A percentile compares a stretch with the other conserved stretches of the same genome.
phyloP scores from a whole-genome alignment of 23 tunicate species.

The Clavelina lepadiformis region DNA sequence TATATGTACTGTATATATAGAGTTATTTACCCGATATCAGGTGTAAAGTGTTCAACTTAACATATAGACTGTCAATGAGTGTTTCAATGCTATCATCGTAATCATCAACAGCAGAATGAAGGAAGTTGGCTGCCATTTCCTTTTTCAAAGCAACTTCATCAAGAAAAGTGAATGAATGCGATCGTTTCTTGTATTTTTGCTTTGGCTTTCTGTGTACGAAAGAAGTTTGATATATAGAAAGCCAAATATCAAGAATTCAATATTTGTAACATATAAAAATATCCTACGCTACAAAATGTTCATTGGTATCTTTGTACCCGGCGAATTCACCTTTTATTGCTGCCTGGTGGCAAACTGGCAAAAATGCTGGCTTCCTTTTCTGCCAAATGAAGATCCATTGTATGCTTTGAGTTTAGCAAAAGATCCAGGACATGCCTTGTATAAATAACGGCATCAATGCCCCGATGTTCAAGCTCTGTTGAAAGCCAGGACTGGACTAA shows the following conservation, averaged over 20 bases:
- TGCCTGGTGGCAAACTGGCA: conserved; percentile 61
- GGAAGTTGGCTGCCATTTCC: conserved; percentile 62
- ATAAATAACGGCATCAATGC: conserved; percentile 80
- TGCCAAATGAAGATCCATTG: conserved; percentile 59
- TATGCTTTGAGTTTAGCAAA: conserved; percentile 50
- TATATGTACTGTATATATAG: too few relatives aligned
- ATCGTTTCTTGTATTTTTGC: conserved; percentile 64
- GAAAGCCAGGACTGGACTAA: conserved; percentile 86
- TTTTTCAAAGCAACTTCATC: conserved; percentile 73
- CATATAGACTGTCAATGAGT: conserved; percentile 52
- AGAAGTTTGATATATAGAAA: background rate
- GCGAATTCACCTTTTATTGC: conserved; percentile 70
- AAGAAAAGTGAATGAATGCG: conserved; percentile 43
- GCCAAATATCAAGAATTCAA: background rate
- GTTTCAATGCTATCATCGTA: conserved; percentile 12
- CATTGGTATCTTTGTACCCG: too few relatives aligned
- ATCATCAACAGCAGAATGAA: conserved; percentile 58
- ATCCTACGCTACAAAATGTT: too few relatives aligned
- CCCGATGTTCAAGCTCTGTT: conserved; percentile 58
- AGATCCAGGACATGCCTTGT: conserved; percentile 72
- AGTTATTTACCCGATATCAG: conserved; percentile 36
- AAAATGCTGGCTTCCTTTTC: conserved; percentile 75
- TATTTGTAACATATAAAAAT: too few relatives aligned
- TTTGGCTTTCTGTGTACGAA: conserved; percentile 70
- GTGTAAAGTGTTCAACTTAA: conserved; percentile 29